Percentiles rank a stretch among this genome's conserved stretches.
phyloP scores from a whole-genome alignment of 2,888 invertebrate species.

The Liodrosophila aerea region DNA sequence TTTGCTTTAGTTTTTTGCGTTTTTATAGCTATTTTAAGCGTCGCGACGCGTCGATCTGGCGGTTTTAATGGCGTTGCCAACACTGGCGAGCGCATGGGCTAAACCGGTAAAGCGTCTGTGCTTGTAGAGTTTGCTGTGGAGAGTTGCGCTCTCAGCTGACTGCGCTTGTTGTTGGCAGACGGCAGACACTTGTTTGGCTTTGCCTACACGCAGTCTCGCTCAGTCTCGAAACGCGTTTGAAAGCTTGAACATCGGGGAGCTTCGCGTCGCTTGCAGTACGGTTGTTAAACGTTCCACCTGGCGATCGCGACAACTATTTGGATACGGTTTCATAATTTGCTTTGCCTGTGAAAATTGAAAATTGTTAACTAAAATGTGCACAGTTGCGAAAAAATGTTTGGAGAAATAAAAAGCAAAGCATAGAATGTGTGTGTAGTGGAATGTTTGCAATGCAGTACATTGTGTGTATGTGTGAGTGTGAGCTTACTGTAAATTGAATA shows the following conservation, averaged over 20 bases:
- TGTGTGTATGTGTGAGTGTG: background rate
- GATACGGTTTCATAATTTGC: slow-evolving; percentile 38
- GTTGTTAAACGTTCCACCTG: slow-evolving; percentile 4
- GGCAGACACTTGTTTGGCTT: slow-evolving; percentile 66
- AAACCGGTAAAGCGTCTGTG: slow-evolving; percentile 52
- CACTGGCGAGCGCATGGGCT: slow-evolving; percentile 18
- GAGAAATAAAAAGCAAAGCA: slow-evolving; percentile 4
- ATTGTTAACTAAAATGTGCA: slow-evolving; percentile 27
- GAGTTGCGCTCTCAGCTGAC: slow-evolving; percentile 53
- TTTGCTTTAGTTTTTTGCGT: no score
- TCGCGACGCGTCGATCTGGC: no score
- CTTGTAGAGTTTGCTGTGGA: slow-evolving; percentile 27
- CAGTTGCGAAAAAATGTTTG: slow-evolving; percentile 35
- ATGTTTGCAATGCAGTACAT: slow-evolving; percentile 28
- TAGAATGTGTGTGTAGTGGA: slow-evolving; percentile 21
- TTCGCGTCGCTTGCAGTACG: slow-evolving; percentile 1
- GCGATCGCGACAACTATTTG: slow-evolving; percentile 47
- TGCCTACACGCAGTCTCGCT: slow-evolving; percentile 36
- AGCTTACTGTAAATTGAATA: slow-evolving; percentile 9
- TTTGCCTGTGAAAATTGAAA: slow-evolving; percentile 21
- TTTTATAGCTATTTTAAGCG: no score
- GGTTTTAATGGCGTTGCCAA: no score
- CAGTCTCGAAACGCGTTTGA: slow-evolving; percentile 74
- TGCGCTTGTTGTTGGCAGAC: slow-evolving; percentile 22
- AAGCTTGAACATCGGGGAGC: slow-evolving; percentile 62